Base-by-base conservation (phyloP, 2,888 invertebrate genomes). In the Mantis religiosa region DNA sequence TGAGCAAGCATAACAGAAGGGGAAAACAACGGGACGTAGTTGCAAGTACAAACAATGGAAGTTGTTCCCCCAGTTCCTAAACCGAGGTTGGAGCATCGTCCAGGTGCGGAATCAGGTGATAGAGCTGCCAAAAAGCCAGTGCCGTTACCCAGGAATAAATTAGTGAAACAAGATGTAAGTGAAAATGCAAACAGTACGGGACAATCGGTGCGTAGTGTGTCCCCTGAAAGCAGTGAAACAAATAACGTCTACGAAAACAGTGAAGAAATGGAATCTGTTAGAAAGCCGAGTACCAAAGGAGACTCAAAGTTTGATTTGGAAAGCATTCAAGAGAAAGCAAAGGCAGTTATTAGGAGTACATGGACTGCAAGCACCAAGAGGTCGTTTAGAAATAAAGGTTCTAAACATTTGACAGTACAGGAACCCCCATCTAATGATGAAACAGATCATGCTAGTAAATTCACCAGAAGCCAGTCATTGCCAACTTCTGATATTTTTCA, bases 281-380 rank as follows among this genome's bases (percentile, higher is more conserved):
- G 28, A 84, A 88, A 28, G 15, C n/a, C 41, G 14, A 28, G 28
- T 54, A 0, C 54, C 12, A 88, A 71, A 82, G 82, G 85, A 82
- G 88, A 85, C 2, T 85, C 82, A 54, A 82, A 82, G 28, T n/a
- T 27, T 34, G 84, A 85, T 15, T 47, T 20, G 25, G 87, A 87
- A 82, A 71, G 34, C 28, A 71, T 82, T 8, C 85, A 83, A 9
- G 34, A n/a, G 14, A 89, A 85, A 91, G 94, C 94, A 88, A 95
- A 95, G 90, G 95, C 95, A 83, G 95, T 96, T 2, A 95, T 96
- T 88, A 95, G 95, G 91, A 94, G 95, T 88, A 96, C 96, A 0
- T 94, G 94, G 91, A 94, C 95, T 28, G 94, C 94, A 14, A 91
- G 92, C 8, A 90, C 93, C 87, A 93, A 93, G 89, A 92, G 92